phyloP scores from a whole-genome alignment of 2,113 vertebrate genomes.

The Upupa epops region DNA sequence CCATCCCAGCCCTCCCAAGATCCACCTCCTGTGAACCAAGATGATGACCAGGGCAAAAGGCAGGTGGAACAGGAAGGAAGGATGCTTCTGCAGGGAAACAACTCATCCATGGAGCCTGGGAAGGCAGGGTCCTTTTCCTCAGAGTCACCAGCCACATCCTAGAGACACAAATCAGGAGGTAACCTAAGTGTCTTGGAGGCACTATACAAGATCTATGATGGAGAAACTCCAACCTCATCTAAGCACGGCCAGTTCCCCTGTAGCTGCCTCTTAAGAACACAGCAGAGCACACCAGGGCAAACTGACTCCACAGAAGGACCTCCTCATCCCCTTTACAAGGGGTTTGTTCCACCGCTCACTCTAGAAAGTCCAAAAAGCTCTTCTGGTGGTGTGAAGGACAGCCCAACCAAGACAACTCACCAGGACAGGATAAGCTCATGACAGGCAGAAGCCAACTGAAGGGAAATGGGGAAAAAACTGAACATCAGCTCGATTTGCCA shows the following conservation, averaged over 20 bases:
- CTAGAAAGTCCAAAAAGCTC: neutral
- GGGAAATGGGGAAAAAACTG: neutral
- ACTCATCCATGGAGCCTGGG: rapidly evolving
- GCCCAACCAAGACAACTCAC: neutral
- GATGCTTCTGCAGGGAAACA: neutral
- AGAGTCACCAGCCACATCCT: neutral
- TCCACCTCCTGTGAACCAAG: neutral
- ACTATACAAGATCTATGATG: neutral
- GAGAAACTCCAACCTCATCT: neutral
- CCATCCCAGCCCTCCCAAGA: rapidly evolving
- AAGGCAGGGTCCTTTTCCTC: neutral
- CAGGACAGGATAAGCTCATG: neutral
- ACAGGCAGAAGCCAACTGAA: neutral
- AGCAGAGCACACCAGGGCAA: neutral
- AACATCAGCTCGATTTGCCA: neutral
- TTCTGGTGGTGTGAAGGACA: neutral
- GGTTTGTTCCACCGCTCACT: neutral
- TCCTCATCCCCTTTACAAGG: neutral
- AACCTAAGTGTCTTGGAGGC: neutral
- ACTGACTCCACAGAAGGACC: neutral
- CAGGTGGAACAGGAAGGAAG: neutral
- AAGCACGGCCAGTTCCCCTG: neutral
- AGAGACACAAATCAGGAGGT: neutral
- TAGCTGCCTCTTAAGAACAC: neutral
- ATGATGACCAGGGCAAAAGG: neutral